Percentiles rank a stretch among this genome's conserved stretches.
Conservation (phyloP, 2,888 invertebrate genomes). For the Andrena trimmerana region DNA sequence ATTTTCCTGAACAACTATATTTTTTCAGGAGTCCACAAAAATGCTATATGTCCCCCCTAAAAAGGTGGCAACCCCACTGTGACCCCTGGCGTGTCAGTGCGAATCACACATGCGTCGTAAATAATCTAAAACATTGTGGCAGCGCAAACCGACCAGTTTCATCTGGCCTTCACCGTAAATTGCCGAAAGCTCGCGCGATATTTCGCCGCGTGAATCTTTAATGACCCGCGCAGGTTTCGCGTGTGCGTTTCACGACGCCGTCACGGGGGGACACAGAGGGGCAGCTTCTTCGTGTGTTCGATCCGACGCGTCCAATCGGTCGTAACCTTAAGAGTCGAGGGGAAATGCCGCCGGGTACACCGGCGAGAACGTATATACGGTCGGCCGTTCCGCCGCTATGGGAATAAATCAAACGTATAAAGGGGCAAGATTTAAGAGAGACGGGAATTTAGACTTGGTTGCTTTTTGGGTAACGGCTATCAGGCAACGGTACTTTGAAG, state of each 20-base stretch:
- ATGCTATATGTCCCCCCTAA: too few relatives aligned
- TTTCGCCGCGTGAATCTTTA: constrained; percentile 16
- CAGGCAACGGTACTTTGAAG: constrained; percentile 38
- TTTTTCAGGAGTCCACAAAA: too few relatives aligned
- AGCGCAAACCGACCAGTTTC: neutral
- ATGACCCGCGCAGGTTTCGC: constrained; percentile 4
- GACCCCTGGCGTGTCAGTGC: too few relatives aligned
- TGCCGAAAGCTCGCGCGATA: neutral
- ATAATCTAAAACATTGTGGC: neutral
- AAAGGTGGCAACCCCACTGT: too few relatives aligned
- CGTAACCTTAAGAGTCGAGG: constrained; percentile 33
- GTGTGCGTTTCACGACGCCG: neutral
- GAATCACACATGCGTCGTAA: too few relatives aligned
- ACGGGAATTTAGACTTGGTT: constrained; percentile 29
- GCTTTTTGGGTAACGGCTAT: constrained; percentile 41
- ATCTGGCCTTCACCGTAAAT: neutral
- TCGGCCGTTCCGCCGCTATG: constrained; percentile 14
- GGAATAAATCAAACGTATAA: constrained; percentile 58
- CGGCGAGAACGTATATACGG: constrained; percentile 15
- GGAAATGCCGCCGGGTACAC: constrained; percentile 2
- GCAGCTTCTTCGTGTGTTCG: constrained; percentile 15
- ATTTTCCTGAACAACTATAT: too few relatives aligned
- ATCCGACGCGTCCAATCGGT: constrained; percentile 16
- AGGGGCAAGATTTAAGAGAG: constrained; percentile 43
- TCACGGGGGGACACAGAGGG: neutral